Evolutionary conservation across 2,113 vertebrate genomes (phyloP).

Genomic region (Lampris megalopsis): DNA sequence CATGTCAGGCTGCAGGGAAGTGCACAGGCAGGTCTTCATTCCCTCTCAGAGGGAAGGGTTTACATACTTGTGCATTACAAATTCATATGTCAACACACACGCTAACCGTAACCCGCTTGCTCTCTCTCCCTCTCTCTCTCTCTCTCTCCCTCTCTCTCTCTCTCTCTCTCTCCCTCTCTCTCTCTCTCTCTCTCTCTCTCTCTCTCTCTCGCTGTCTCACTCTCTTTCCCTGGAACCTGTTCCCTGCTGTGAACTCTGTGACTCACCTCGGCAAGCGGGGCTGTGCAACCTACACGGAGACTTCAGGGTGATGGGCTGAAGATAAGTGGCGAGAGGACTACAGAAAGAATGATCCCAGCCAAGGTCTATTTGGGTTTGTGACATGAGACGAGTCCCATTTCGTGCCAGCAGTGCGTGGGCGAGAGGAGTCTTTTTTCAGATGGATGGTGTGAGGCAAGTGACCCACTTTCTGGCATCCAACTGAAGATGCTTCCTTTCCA

Average conservation of each 20-base stretch:
- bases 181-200: slow-evolving; percentile 14
- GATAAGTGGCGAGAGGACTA: not conserved
- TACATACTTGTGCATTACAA: slow-evolving; percentile 68
- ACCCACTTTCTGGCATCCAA: not conserved
- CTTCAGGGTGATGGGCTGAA: slow-evolving; percentile 10
- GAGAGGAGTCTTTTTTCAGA: not conserved
- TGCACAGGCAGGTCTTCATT: slow-evolving; percentile 38
- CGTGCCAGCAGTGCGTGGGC: not conserved
- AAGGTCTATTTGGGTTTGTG: not conserved
- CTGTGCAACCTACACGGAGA: not conserved
- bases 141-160: slow-evolving; percentile 18
- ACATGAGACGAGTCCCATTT: not conserved
- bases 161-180: slow-evolving; percentile 11
- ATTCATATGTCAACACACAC: slow-evolving; percentile 54
- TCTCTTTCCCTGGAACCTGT: not conserved
- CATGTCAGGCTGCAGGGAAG: slow-evolving; percentile 39
- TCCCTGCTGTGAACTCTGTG: slow-evolving; percentile 11
- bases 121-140: not conserved
- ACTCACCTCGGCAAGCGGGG: not conserved
- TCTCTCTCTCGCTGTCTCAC: slow-evolving; percentile 16
- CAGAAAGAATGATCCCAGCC: not conserved
- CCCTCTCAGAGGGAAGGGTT: slow-evolving; percentile 54
- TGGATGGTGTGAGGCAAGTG: not conserved
- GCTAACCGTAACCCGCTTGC: slow-evolving; percentile 19
- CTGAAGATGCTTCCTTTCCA: not conserved